Conservation (phyloP, 2,888 invertebrate species). For the Dexiosoma caninum region DNA sequence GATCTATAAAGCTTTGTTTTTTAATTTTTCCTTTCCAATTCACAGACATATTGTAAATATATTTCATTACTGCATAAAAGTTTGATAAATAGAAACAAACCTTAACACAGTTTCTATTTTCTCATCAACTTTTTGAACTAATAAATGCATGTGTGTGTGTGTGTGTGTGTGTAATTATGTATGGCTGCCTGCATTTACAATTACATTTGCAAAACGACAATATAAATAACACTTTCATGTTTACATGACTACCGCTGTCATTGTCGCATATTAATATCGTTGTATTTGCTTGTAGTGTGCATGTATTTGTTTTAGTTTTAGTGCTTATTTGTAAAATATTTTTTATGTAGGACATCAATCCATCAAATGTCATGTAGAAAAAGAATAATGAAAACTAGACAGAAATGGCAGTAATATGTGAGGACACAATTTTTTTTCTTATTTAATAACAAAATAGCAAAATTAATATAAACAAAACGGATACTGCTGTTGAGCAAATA, state of each 20-base stretch:
- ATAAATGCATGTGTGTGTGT: background rate
- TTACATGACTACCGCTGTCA: background rate
- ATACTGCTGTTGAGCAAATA: conserved; percentile 26
- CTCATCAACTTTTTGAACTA: background rate
- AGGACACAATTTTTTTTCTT: background rate
- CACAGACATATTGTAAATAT: too few species aligned
- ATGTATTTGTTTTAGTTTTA: background rate
- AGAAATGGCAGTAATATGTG: background rate
- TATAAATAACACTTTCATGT: background rate
- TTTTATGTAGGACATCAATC: conserved; percentile 47
- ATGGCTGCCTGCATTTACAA: background rate
- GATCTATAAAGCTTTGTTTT: too few species aligned
- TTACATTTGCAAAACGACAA: background rate
- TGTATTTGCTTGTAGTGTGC: background rate
- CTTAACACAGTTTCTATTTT: background rate
- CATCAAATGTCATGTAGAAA: conserved; percentile 42
- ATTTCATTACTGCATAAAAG: too few species aligned
- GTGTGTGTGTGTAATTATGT: background rate
- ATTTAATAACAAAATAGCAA: conserved; percentile 16
- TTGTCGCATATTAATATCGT: background rate
- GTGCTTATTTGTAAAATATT: background rate
- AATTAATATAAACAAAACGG: conserved; percentile 10
- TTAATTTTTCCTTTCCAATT: too few species aligned
- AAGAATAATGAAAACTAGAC: background rate
- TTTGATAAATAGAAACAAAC: too few species aligned